These are phyloP conservation scores for Mythimna lalbum DNA, from an alignment of 2,888 invertebrate genomes.

Conservation along the genomic window DNA sequence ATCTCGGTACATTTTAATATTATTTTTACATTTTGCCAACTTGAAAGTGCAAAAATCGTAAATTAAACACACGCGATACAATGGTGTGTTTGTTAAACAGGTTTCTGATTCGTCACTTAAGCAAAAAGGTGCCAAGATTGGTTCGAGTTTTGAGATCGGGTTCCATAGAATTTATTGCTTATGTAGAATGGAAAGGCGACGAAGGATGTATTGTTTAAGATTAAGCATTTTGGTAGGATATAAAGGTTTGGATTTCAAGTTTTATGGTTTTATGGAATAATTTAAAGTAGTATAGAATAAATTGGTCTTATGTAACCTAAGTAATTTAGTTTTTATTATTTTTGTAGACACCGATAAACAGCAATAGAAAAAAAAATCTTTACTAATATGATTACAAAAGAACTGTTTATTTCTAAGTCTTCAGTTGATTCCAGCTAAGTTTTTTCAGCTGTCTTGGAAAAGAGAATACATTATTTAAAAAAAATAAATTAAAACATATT, in stretches of 20 bases:
- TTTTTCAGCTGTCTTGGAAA: too few relatives aligned
- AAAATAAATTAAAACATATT: too few relatives aligned
- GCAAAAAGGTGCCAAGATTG: slow-evolving; percentile 17
- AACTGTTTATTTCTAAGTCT: too few relatives aligned
- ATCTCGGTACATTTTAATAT: slow-evolving; percentile 35
- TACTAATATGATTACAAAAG: too few relatives aligned
- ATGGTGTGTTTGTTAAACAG: slow-evolving; percentile 52
- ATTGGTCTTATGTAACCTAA: not conserved
- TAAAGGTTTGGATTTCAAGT: not conserved
- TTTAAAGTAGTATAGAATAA: not conserved
- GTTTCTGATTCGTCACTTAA: slow-evolving; percentile 63
- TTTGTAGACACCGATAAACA: too few relatives aligned
- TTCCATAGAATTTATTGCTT: slow-evolving; percentile 38
- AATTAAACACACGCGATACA: slow-evolving; percentile 61
- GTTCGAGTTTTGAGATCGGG: slow-evolving; percentile 3
- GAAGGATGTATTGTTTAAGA: slow-evolving; percentile 1
- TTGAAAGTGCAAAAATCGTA: slow-evolving; percentile 51
- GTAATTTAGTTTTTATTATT: too few relatives aligned
- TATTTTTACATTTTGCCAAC: slow-evolving; percentile 23
- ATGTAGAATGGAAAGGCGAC: not conserved
- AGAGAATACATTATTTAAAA: too few relatives aligned
- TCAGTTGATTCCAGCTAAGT: too few relatives aligned
- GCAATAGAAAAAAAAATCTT: too few relatives aligned
- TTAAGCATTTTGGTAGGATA: not conserved
- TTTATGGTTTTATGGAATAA: not conserved